These are phyloP conservation scores for Zeuzera pyrina DNA, from an alignment of 2,888 invertebrate species.

Conservation along the genomic window DNA sequence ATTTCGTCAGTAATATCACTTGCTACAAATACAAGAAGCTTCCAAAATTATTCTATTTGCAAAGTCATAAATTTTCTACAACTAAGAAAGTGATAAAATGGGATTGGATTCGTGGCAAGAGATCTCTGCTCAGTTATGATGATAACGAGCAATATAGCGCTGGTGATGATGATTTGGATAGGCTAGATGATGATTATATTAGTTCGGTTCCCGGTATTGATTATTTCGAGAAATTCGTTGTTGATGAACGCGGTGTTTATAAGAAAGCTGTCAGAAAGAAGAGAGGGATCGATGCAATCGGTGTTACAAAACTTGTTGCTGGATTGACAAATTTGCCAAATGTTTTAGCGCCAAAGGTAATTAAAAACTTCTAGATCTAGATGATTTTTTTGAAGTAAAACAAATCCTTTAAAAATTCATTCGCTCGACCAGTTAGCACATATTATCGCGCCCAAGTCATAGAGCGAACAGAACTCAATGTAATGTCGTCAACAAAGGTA, in stretches of 20 bases:
- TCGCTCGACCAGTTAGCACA: no score
- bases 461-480: no score
- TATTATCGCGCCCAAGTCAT: no score
- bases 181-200: not conserved
- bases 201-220: conserved; percentile 5
- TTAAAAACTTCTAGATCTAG: no score
- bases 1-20: conserved; percentile 23
- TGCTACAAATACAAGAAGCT: conserved; percentile 25
- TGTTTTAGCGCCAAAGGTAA: no score
- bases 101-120: conserved; percentile 33
- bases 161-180: conserved; percentile 1
- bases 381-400: no score
- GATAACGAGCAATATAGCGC: not conserved
- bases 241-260: conserved; percentile 31
- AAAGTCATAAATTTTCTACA: not conserved
- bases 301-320: conserved; percentile 14
- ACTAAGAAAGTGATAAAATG: conserved; percentile 14
- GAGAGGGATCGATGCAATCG: conserved; percentile 19
- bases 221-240: conserved; percentile 24
- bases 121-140: conserved; percentile 15
- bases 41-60: conserved; percentile 18
- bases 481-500: no score
- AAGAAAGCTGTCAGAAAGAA: conserved; percentile 19
- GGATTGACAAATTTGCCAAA: conserved; percentile 26
- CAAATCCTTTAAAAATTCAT: no score